These are phyloP conservation scores for Linepithema humile DNA, from an alignment of 1,140 invertebrate genomes.

Conservation along the genomic window DNA sequence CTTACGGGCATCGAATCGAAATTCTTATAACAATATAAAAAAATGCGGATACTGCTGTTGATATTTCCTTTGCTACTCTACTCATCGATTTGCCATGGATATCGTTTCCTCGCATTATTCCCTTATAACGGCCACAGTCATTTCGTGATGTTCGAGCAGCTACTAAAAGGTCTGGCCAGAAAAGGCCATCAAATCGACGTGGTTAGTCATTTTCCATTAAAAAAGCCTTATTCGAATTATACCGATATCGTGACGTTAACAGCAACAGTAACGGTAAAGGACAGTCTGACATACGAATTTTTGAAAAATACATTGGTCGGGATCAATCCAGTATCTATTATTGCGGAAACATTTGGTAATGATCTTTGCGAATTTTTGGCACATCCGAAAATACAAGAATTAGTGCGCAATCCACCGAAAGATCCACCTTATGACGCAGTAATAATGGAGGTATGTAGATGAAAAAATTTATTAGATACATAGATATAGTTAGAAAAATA, in stretches of 20 bases:
- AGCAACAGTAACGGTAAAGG: too few relatives aligned
- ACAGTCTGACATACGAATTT: not conserved
- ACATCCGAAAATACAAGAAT: conserved; percentile 16
- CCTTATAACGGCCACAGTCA: conserved; percentile 85
- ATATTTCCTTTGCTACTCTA: too few relatives aligned
- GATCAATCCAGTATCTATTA: accelerated
- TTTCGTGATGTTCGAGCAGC: conserved; percentile 84
- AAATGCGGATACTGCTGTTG: too few relatives aligned
- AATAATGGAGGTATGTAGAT: conserved; percentile 65
- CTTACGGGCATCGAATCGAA: not conserved
- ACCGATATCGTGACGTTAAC: conserved; percentile 77
- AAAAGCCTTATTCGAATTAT: conserved; percentile 83
- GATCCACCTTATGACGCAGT: conserved; percentile 69
- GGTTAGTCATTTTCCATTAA: conserved; percentile 83
- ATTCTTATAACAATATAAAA: too few relatives aligned
- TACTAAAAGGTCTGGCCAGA: conserved; percentile 85
- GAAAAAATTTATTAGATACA: too few relatives aligned
- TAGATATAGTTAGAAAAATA: too few relatives aligned
- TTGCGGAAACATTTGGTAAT: conserved; percentile 10
- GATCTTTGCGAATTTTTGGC: conserved; percentile 45
- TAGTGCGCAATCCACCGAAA: conserved; percentile 54
- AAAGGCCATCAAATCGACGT: conserved; percentile 86
- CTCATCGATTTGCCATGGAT: too few relatives aligned
- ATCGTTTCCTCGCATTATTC: conserved; percentile 81
- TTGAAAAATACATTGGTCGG: accelerated